Base-by-base conservation (phyloP, 2,797 vertebrate species). In the Champsocephalus esox region DNA sequence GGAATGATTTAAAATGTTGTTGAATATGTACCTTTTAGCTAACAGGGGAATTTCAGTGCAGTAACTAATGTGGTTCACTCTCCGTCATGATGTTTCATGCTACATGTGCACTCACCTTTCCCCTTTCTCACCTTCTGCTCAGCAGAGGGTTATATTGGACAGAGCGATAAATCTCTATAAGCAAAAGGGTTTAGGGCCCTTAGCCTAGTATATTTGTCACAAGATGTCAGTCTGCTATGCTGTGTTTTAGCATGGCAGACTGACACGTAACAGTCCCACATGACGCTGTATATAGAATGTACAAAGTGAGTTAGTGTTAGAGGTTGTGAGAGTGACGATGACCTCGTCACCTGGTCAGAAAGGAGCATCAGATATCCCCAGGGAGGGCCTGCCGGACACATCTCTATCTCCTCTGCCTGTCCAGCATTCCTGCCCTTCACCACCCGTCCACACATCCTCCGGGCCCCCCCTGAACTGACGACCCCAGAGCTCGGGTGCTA, bases 401-500 rank as follows among this genome's bases (percentile, higher is more conserved):
- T 87, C 79, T 88, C 84, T 79, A 76, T 92, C 83, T 74, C 65
- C 63, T 76, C 77, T 77, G 75, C 62, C 64, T 71, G 38, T 70
- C 77, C 79, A 57, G 56, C 84, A 87, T 87, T 87, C 78, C 77
- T 80, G 24, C 70, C 74, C 77, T 72, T 87, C 78, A 79, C 77
- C 87, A 68, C 68, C 68, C 24, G 21, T 87, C 81, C 68, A 65
- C 72, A 67, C 72, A 55, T 79, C 86, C 86, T 77, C 49, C 38
- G 8, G 80, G 77, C 86, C 66, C 63, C 66, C 43, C 19, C 75
- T 92, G 89, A 93, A 94, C 88, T 67, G 48, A 51, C 63, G 92
- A 94, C 93, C 93, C 82, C 75, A 16, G 62, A 86, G 79, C 71
- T 74, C n/a, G 48, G 87, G 84, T 80, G 79, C 75, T 66, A 55